phyloP scores from a whole-genome alignment of 2,797 vertebrate species.

The Acrossocheilus wenchowensis region DNA sequence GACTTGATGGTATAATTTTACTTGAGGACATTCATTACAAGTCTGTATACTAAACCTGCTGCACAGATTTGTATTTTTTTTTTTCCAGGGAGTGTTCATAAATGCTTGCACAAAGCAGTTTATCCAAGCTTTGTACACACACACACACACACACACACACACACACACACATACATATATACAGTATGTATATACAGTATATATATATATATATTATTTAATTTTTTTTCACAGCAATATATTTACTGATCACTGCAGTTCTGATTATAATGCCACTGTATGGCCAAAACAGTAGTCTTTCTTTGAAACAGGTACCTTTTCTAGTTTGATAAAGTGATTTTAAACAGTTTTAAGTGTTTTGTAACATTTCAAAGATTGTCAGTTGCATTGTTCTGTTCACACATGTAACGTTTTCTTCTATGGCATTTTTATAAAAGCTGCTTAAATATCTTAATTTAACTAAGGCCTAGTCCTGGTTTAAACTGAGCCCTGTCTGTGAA shows the following conservation, averaged over 20 bases:
- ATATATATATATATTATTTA: no score
- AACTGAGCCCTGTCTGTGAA: no score
- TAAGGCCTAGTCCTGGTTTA: no score
- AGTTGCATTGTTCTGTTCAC: no score
- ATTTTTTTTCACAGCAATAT: not conserved
- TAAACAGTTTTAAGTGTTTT: not conserved
- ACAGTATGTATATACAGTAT: not conserved
- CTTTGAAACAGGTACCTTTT: not conserved
- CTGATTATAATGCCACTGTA: not conserved
- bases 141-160: not conserved
- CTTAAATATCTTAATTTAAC: no score
- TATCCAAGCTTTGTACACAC: not conserved
- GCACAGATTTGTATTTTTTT: not conserved
- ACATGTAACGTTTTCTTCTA: no score
- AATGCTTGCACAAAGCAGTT: not conserved
- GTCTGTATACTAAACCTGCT: constrained; percentile 18
- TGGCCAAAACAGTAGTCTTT: not conserved
- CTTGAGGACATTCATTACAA: constrained; percentile 19
- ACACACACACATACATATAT: not conserved
- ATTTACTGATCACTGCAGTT: not conserved
- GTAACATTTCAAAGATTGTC: not conserved
- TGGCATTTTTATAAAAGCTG: no score
- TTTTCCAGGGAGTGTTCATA: not conserved
- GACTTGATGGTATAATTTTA: constrained; percentile 27
- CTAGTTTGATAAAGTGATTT: not conserved